These are phyloP conservation scores for Cettia cetti DNA, from an alignment of 2,113 vertebrate genomes.

Conservation along the genomic window DNA sequence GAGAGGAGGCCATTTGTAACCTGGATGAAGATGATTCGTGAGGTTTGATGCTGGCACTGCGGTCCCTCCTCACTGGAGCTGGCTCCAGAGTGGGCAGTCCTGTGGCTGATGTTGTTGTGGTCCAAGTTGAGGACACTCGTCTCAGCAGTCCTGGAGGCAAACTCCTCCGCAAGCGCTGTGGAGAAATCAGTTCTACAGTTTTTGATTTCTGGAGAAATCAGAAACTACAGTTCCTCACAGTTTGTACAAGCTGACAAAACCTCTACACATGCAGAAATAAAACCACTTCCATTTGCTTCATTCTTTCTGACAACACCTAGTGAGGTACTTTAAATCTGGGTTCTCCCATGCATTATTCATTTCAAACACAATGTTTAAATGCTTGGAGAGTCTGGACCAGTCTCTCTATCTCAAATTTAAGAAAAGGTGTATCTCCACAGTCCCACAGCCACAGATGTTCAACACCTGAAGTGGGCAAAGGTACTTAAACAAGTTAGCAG, in stretches of 20 bases:
- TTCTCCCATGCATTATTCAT: not conserved
- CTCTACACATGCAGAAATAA: not conserved
- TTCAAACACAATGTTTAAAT: not conserved
- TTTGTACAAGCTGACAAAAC: not conserved
- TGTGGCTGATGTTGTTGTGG: constrained; percentile 97
- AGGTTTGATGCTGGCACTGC: constrained; percentile 88
- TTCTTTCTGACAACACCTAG: not conserved
- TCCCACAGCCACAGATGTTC: not conserved
- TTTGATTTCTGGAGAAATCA: not conserved
- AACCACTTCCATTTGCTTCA: not conserved
- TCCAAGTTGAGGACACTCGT: constrained; percentile 95
- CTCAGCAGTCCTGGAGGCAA: constrained; percentile 88
- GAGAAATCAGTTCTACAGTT: not conserved
- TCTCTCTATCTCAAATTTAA: not conserved
- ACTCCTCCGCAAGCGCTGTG: constrained; percentile 87
- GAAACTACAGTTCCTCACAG: not conserved
- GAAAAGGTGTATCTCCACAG: not conserved
- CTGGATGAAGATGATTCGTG: constrained; percentile 85
- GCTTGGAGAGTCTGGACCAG: not conserved
- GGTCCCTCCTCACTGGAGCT: constrained; percentile 88
- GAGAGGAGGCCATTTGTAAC: constrained; percentile 54
- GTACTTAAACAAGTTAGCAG: not conserved
- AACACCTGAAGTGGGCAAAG: not conserved
- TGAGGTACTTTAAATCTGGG: not conserved
- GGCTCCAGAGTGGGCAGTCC: constrained; percentile 94